These are phyloP conservation scores for Haliclona indistincta DNA, from an alignment of 37 sponge, comb jelly and placozoan species.

Conservation along the genomic window DNA sequence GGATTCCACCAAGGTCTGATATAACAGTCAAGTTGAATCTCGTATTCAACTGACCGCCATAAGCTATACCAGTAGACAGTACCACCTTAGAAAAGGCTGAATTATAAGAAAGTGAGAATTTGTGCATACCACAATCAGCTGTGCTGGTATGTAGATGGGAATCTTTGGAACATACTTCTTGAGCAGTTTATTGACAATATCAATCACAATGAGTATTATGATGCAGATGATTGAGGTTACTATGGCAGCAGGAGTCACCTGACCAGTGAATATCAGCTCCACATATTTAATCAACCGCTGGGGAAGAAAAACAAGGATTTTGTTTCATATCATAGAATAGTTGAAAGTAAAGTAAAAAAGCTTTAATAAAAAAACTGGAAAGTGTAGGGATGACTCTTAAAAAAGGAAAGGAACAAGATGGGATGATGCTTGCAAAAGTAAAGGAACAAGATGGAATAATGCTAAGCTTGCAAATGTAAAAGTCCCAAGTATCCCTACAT, in stretches of 20 bases:
- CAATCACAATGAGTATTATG: conserved; percentile 49
- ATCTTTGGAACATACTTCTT: conserved; percentile 43
- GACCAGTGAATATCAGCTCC: conserved; percentile 28
- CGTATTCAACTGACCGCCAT: conserved; percentile 24
- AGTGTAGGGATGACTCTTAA: too few species aligned
- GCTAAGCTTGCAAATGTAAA: too few species aligned
- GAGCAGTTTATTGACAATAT: conserved; percentile 50
- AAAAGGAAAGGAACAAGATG: too few species aligned
- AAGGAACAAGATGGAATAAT: too few species aligned
- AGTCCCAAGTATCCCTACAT: too few species aligned
- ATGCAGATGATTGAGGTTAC: conserved; percentile 66
- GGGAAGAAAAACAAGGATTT: background rate
- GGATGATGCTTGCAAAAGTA: too few species aligned
- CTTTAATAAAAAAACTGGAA: too few species aligned
- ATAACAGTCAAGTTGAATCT: conserved; percentile 27
- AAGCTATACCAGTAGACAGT: conserved; percentile 55
- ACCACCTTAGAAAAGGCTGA: too few species aligned
- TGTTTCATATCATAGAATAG: too few species aligned
- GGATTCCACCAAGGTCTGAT: conserved; percentile 28
- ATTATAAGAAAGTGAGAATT: too few species aligned
- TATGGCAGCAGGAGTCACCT: conserved; percentile 51
- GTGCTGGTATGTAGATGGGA: conserved; percentile 73
- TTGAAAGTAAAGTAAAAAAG: too few species aligned
- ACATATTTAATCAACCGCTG: background rate
- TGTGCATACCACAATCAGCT: conserved; percentile 62